Evolutionary conservation across 2,113 vertebrate species (phyloP), one percentile per base, ranked within the genome.

Genomic region (Oxyura jamaicensis): DNA sequence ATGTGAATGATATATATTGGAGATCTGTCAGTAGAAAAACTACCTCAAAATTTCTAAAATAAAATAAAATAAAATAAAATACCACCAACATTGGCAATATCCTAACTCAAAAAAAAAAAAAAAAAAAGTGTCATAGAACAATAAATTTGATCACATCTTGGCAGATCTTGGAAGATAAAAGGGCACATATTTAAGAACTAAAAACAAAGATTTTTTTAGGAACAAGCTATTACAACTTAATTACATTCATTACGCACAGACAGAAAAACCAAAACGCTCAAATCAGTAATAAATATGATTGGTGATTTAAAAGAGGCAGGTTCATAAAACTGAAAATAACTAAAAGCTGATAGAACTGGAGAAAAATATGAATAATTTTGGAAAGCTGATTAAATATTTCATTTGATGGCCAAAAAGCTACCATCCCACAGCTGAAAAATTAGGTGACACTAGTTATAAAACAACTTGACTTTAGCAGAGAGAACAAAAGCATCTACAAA

Each of bases 321-420:
- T 87, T 92, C 84, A 76, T 92, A 87, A 92, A 92, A 67, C 87
- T 66, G 94, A 92, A 92, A 96, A 92, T 81, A 95, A 23, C 71
- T 69, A 36, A 28, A 83, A 11, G 33, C 16, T 85, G 89, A 87
- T 85, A 73, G 62, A 92, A 71, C 53, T 90, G 18, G 53, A 79
- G 66, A 77, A 93, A 91, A 17, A 7, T 73, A 89, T 91, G 62
- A 96, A 91, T 97, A 95, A 96, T 95, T 93, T 92, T 73, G 60
- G 33, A 95, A 82, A 87, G 66, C 66, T 95, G 39, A 93, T 92
- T 97, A 94, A 97, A 95, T 95, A 96, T 95, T 96, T 97, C 58
- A 95, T 95, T 87, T 93, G 89, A 91, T 92, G 84, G 74, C 66
- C 94, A 87, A 91, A 96, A 96, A 13, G 1, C 35, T 79, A 89